Evolutionary conservation across 2,888 invertebrate genomes (phyloP).

Genomic region (Pseudococcus longispinus): DNA sequence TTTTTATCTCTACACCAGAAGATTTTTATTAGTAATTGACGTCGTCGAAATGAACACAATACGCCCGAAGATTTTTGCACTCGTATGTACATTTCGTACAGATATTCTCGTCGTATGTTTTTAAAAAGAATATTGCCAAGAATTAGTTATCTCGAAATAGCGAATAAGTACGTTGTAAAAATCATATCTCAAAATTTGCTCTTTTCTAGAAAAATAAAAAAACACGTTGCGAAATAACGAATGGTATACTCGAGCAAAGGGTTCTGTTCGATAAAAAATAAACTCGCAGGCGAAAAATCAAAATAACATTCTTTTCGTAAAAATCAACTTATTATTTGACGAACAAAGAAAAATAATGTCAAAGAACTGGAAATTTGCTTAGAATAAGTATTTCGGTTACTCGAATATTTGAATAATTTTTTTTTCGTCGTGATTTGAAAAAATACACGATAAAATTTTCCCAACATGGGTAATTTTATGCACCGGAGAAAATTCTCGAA

Average conservation of each 20-base stretch:
- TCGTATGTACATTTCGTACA: neutral
- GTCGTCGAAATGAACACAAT: neutral
- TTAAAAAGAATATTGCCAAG: neutral
- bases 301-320: neutral
- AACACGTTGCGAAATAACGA: neutral
- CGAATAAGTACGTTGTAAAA: neutral
- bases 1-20: neutral
- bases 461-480: neutral
- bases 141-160: neutral
- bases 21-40: neutral
- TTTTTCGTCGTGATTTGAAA: neutral
- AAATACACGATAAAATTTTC: neutral
- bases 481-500: neutral
- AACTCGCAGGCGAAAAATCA: neutral
- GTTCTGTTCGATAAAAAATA: neutral
- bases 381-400: no score
- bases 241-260: neutral
- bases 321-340: neutral
- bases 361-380: neutral
- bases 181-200: neutral
- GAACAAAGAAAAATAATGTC: neutral
- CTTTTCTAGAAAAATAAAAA: neutral
- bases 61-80: neutral
- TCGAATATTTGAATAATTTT: neutral
- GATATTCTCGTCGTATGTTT: neutral